Conservation (phyloP, 2,797 vertebrate species). For the Lithobates sylvaticus region DNA sequence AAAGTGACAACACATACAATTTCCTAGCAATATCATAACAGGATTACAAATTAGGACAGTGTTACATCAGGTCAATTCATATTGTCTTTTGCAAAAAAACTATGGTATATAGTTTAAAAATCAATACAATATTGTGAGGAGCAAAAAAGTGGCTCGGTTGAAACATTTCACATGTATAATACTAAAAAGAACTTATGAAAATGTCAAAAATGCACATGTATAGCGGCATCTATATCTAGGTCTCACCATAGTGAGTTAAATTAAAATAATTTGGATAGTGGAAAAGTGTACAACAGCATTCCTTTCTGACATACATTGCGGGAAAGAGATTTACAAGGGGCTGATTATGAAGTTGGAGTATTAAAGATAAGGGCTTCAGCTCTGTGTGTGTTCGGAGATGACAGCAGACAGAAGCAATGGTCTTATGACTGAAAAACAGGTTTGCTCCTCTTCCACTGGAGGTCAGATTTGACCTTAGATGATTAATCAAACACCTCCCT, state of each 20-base stretch:
- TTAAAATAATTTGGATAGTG: constrained; percentile 8
- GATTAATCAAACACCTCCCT: not conserved
- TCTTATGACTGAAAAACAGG: constrained; percentile 26
- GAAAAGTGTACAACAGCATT: constrained; percentile 26
- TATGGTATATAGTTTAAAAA: too few relatives aligned
- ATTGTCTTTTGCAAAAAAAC: too few relatives aligned
- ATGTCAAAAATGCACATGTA: not conserved
- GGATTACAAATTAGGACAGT: not conserved
- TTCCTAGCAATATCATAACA: not conserved
- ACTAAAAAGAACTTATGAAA: not conserved
- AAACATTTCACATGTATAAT: too few relatives aligned
- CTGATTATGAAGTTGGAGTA: constrained; percentile 51
- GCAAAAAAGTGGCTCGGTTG: too few relatives aligned
- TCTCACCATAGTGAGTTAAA: not conserved
- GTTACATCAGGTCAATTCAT: not conserved
- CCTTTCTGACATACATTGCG: constrained; percentile 40
- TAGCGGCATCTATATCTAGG: not conserved
- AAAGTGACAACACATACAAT: not conserved
- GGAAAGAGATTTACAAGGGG: constrained; percentile 44
- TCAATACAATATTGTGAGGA: too few relatives aligned
- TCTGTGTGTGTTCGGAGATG: constrained; percentile 52
- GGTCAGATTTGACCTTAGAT: not conserved
- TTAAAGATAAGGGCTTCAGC: constrained; percentile 50
- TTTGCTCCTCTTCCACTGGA: constrained; percentile 15
- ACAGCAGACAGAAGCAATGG: constrained; percentile 34